These are phyloP conservation scores for Thinocorus orbignyianus DNA, from an alignment of 2,113 vertebrate species.

Conservation along the genomic window DNA sequence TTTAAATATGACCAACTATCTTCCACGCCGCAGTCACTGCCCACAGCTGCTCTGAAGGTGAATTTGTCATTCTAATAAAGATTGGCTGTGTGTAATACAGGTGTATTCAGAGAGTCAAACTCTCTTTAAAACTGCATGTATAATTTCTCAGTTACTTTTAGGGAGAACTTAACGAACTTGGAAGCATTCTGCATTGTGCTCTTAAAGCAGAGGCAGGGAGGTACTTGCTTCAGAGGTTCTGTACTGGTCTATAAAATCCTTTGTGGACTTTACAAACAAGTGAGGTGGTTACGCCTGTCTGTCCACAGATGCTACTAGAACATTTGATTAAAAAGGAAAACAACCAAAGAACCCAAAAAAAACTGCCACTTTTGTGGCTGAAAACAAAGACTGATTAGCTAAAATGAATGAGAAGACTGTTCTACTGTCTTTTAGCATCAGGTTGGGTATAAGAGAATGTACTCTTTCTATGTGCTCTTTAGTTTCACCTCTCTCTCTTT, in stretches of 20 bases:
- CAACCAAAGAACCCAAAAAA: no score
- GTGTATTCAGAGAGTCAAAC: not conserved
- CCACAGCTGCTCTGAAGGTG: not conserved
- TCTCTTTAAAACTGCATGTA: not conserved
- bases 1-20: slow-evolving; percentile 13
- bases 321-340: not conserved
- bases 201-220: not conserved
- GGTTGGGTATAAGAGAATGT: not conserved
- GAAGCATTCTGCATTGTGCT: not conserved
- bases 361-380: not conserved
- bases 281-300: not conserved
- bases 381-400: not conserved
- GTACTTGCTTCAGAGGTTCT: not conserved
- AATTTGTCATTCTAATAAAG: not conserved
- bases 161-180: not conserved
- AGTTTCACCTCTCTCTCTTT: not conserved
- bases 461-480: not conserved
- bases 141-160: not conserved
- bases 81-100: not conserved
- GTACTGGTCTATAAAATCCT: not conserved
- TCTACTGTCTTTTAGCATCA: not conserved
- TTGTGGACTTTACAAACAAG: not conserved
- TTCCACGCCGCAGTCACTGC: not conserved
- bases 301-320: not conserved
- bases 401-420: not conserved